phyloP scores from a whole-genome alignment of 2,113 vertebrate species.

The Astur gentilis region DNA sequence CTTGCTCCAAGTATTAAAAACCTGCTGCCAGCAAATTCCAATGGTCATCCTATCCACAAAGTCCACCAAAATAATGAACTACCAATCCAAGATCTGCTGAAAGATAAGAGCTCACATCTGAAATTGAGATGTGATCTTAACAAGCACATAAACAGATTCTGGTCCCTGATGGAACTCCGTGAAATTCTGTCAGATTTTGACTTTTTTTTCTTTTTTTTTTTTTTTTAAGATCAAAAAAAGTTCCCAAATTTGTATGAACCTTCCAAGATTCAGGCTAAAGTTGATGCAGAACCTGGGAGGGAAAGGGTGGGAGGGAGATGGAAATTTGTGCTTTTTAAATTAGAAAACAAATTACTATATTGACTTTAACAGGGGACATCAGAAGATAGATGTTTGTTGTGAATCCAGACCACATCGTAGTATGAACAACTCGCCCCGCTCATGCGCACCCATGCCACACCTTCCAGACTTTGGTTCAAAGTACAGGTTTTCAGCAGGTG shows the following conservation, averaged over 20 bases:
- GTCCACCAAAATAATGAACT: background rate
- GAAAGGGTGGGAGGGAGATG: background rate
- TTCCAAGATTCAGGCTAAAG: background rate
- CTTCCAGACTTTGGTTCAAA: background rate
- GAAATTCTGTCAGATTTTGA: background rate
- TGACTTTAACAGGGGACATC: background rate
- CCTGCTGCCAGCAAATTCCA: background rate
- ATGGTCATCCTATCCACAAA: background rate
- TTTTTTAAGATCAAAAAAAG: background rate
- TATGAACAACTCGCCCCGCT: background rate
- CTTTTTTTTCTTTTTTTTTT: background rate
- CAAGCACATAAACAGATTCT: background rate
- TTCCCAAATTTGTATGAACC: background rate
- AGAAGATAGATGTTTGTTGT: background rate
- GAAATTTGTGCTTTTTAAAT: background rate
- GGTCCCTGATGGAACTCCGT: background rate
- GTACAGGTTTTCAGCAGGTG: background rate
- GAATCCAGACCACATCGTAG: background rate
- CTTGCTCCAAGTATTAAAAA: background rate
- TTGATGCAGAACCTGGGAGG: background rate
- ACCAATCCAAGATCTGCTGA: background rate
- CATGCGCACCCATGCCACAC: background rate
- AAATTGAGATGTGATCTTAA: background rate
- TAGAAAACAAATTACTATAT: background rate
- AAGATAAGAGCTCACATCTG: background rate